Evolutionary conservation across 2,888 invertebrate species (phyloP).

Genomic region (Anoncus sp.): DNA sequence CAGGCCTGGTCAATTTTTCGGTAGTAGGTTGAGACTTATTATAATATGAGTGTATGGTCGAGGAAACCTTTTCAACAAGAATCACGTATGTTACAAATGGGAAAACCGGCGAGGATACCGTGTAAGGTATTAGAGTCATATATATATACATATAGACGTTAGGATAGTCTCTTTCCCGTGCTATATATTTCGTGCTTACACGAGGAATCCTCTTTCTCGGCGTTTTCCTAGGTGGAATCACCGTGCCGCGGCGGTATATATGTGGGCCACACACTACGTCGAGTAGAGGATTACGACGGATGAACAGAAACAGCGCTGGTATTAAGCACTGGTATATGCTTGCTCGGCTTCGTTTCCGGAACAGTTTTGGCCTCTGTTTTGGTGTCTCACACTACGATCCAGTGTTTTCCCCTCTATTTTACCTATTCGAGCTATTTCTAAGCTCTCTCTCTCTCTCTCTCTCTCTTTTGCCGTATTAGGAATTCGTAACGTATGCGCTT

Average conservation of each 20-base stretch:
- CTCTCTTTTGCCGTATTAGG: neutral
- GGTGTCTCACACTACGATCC: no score
- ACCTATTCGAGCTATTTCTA: neutral
- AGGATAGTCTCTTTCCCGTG: constrained; percentile 17
- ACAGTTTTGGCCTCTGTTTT: no score
- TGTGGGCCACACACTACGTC: constrained; percentile 32
- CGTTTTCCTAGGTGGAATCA: constrained; percentile 47
- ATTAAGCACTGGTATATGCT: neutral
- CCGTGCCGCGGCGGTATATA: constrained; percentile 17
- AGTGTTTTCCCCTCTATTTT: no score
- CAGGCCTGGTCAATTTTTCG: no score
- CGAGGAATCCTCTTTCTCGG: constrained; percentile 54
- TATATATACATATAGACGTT: neutral
- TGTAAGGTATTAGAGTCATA: constrained; percentile 34
- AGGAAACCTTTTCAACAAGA: no score
- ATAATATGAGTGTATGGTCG: no score
- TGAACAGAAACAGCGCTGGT: neutral
- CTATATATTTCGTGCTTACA: constrained; percentile 26
- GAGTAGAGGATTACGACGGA: constrained; percentile 47
- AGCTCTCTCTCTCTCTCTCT: neutral
- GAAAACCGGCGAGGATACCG: no score
- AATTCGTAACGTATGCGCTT: neutral
- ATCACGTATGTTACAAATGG: no score
- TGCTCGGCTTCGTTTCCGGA: constrained; percentile 20
- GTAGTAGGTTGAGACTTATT: no score